A percentile compares a stretch with the other conserved stretches of the same genome.
Conservation (phyloP, 2,113 vertebrate species). For the Probosciger aterrimus region DNA sequence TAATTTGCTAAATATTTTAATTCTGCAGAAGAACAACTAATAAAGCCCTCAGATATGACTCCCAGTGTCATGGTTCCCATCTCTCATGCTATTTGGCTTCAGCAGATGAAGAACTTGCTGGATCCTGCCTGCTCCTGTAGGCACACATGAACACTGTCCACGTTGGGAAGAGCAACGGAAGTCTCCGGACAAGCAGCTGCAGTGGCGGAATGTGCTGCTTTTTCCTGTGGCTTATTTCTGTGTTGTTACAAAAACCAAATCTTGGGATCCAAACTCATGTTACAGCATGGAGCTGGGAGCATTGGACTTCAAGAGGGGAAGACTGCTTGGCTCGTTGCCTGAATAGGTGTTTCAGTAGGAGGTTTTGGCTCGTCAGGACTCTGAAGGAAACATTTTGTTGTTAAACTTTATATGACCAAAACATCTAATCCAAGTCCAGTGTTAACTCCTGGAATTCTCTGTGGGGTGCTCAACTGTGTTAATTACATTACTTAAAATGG, state of each 20-base stretch:
- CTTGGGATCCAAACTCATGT: neutral
- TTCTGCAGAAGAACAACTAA: constrained; percentile 78
- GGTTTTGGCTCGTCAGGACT: neutral
- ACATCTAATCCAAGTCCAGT: neutral
- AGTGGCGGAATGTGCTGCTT: neutral
- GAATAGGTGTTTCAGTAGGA: neutral
- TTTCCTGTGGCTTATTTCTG: neutral
- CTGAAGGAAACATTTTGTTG: accelerated
- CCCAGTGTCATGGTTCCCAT: constrained; percentile 26
- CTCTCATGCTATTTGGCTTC: neutral
- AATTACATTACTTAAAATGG: neutral
- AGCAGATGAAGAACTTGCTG: neutral
- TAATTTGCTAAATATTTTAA: constrained; percentile 80
- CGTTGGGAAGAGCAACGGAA: neutral
- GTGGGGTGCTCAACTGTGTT: neutral
- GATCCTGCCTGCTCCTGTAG: neutral
- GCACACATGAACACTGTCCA: accelerated
- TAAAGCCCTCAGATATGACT: constrained; percentile 70
- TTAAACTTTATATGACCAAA: neutral
- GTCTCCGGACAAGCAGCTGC: neutral
- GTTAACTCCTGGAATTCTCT: neutral
- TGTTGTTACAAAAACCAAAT: neutral
- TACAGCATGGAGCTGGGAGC: neutral
- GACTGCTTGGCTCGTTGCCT: accelerated
- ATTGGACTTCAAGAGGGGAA: neutral